A percentile compares a stretch with the other conserved stretches of the same genome.
Evolutionary conservation across 2,888 invertebrate genomes (phyloP).

Genomic region (Sericinus montela): DNA sequence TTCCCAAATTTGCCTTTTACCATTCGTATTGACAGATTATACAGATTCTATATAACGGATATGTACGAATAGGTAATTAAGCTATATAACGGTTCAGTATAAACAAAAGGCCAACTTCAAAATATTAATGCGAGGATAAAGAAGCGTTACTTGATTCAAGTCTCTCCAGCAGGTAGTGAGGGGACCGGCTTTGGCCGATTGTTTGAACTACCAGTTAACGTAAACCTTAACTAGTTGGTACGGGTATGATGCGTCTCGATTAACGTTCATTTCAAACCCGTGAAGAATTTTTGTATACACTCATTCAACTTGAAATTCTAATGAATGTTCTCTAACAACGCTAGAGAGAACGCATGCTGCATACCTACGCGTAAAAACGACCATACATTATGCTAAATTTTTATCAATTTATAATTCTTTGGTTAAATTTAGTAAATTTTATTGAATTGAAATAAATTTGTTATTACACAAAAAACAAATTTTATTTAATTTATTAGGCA

Average conservation of each 20-base stretch:
- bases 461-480: too few relatives aligned
- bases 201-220: conserved; percentile 62
- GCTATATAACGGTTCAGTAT: conserved; percentile 6
- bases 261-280: conserved; percentile 29
- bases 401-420: too few relatives aligned
- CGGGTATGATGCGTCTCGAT: conserved; percentile 41
- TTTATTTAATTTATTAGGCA: too few relatives aligned
- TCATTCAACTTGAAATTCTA: conserved; percentile 17
- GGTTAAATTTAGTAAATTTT: too few relatives aligned
- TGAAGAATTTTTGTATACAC: conserved; percentile 16
- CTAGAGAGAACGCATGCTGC: neutral
- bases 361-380: neutral
- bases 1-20: too few relatives aligned
- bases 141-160: conserved; percentile 17
- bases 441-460: too few relatives aligned
- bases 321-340: conserved; percentile 12
- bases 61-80: too few relatives aligned
- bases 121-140: conserved; percentile 14
- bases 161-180: conserved; percentile 37
- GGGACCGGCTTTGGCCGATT: conserved; percentile 43
- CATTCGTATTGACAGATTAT: too few relatives aligned
- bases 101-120: conserved; percentile 4
- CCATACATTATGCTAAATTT: too few relatives aligned
- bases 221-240: conserved; percentile 46
- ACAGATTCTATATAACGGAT: too few relatives aligned